Base-by-base conservation (phyloP, 1,140 invertebrate genomes). In the Euura lappo region DNA sequence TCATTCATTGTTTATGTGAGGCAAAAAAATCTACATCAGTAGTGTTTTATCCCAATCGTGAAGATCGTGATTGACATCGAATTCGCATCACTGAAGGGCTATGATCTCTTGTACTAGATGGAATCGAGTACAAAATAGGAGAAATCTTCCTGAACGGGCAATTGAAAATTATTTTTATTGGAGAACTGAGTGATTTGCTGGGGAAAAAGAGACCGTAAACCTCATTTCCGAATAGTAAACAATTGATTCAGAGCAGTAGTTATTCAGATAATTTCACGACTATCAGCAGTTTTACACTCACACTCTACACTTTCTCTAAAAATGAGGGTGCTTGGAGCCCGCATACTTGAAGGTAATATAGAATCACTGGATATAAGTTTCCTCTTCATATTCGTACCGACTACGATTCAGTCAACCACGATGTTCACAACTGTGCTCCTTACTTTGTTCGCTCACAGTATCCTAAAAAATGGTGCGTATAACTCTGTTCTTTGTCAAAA, bases 361-460 rank as follows among this genome's bases (percentile, higher is more conserved):
- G 51, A 60, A 60, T 60, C 8, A 60, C 51, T 60, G 51, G 51
- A 3, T 60, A 28, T 65, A 45, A 69, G 46, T 80, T 77, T 78
- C 72, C 28, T 69, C 71, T 72, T 78, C 78, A 78, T 69, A 79
- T 68, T 74, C 46, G 65, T 73, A 69, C 65, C 6, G 65, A 74
- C n/a, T 67, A 70, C 67, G 66, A 65, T 45, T 60, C 51, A 60
- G 10, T n/a, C 70, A 64, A 73, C 45, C 45, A 78, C 71, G 68
- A 79, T 79, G 79, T 72, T 51, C 42, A 71, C 72, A 74, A 44
- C 71, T 28, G 44, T 67, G 28, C 11, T 74, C 10, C 6, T 71
- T 11, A 13, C 76, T 42, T 68, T 71, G 68, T 68, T 13, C 10
- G 5, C 75, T 51, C 45, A 11, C 51, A 60, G 51, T 60, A 8